Conservation (phyloP, 1,140 invertebrate species). For the Drosophila kanapiae region DNA sequence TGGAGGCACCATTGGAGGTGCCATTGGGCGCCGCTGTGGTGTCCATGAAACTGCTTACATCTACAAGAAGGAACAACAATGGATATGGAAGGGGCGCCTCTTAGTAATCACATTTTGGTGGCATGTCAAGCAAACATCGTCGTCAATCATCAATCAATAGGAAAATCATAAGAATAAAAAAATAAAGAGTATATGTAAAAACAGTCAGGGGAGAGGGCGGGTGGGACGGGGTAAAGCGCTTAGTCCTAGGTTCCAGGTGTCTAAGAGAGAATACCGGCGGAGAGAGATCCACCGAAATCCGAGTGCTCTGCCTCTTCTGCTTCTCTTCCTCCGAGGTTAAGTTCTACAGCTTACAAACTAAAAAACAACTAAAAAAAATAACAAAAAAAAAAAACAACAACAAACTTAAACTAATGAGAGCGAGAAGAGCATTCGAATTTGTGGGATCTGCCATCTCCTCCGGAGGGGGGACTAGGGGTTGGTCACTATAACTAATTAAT, state of each 20-base stretch:
- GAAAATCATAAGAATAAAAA: slow-evolving; percentile 36
- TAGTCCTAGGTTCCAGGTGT: slow-evolving; percentile 39
- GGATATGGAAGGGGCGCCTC: slow-evolving; percentile 9
- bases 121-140: slow-evolving; percentile 17
- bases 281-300: slow-evolving; percentile 28
- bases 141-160: slow-evolving; percentile 5
- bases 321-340: not conserved
- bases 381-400: slow-evolving; percentile 1
- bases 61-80: slow-evolving; percentile 71
- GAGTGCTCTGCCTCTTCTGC: slow-evolving; percentile 11
- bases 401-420: slow-evolving; percentile 31
- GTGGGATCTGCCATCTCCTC: slow-evolving; percentile 33
- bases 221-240: slow-evolving; percentile 9
- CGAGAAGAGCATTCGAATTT: slow-evolving; percentile 32
- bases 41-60: slow-evolving; percentile 75
- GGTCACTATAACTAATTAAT: slow-evolving; percentile 16
- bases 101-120: slow-evolving; percentile 62
- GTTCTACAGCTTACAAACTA: slow-evolving; percentile 33
- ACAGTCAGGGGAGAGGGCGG: slow-evolving; percentile 9
- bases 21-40: slow-evolving; percentile 47
- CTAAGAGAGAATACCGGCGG: slow-evolving; percentile 10
- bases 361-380: not conserved
- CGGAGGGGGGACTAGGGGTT: not conserved
- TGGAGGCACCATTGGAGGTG: not conserved
- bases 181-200: slow-evolving; percentile 27